Evolutionary conservation across 1,140 invertebrate species (phyloP).

Genomic region (Tetranychus cinnabarinus): DNA sequence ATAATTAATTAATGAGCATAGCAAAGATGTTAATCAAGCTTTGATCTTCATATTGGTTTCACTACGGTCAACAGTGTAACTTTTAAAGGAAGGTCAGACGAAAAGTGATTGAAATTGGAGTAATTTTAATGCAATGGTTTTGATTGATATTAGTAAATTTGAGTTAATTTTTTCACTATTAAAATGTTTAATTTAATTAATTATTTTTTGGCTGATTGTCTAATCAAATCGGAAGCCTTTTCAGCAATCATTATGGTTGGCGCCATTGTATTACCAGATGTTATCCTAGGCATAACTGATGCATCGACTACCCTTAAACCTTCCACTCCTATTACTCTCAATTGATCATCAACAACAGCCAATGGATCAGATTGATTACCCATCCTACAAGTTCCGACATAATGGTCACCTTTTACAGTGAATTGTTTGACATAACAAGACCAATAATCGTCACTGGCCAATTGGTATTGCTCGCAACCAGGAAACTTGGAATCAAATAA

Average conservation of each 20-base stretch:
- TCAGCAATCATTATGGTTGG: neutral
- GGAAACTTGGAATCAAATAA: conserved; percentile 28
- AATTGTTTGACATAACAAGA: conserved; percentile 41
- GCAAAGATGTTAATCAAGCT: no score
- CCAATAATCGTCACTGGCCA: conserved; percentile 52
- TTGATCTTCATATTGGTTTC: no score
- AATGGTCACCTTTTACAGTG: conserved; percentile 48
- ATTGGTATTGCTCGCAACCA: conserved; percentile 41
- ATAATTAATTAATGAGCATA: no score
- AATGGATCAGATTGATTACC: conserved; percentile 32
- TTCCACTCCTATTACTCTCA: conserved; percentile 17
- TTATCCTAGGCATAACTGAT: neutral
- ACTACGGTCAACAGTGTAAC: no score
- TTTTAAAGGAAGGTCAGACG: no score
- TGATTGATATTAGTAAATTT: no score
- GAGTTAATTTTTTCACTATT: no score
- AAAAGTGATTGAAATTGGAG: no score
- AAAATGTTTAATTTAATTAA: no score
- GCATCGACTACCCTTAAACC: conserved; percentile 7
- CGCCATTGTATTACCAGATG: neutral
- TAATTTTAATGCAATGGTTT: no score
- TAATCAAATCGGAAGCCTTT: neutral
- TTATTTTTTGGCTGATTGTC: neutral
- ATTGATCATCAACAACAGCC: conserved; percentile 36
- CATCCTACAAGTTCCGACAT: conserved; percentile 58